These are phyloP conservation scores for Agrochola litura DNA, from an alignment of 2,888 invertebrate species.

Conservation along the genomic window DNA sequence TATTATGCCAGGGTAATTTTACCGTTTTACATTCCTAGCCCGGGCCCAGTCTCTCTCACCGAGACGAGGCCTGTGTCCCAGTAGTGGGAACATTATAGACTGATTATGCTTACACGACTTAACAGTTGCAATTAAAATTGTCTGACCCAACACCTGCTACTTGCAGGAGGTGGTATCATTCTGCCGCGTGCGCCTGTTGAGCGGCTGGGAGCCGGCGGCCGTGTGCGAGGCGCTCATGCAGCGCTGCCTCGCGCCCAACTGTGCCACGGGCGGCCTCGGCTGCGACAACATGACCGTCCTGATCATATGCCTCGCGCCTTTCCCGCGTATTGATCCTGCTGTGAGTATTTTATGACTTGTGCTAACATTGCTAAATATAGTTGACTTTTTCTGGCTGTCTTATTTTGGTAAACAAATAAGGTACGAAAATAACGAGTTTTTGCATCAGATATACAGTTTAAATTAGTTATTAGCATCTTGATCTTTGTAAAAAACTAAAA, in stretches of 20 bases:
- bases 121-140: background rate
- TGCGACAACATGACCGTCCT: constrained; percentile 99
- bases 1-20: too few species aligned
- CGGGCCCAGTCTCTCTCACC: too few species aligned
- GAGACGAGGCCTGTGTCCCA: too few species aligned
- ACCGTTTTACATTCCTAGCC: too few species aligned
- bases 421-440: background rate
- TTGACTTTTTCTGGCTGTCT: background rate
- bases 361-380: background rate
- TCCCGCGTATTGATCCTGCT: constrained; percentile 77
- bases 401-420: constrained; percentile 1
- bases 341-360: constrained; percentile 63
- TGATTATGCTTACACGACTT: too few species aligned
- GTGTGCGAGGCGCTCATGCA: constrained; percentile 99
- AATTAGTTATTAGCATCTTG: too few species aligned
- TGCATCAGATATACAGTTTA: too few species aligned
- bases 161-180: constrained; percentile 96
- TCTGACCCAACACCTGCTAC: background rate
- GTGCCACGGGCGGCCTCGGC: constrained; percentile 98
- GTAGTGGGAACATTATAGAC: too few species aligned
- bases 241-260: constrained; percentile 98
- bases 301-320: constrained; percentile 93
- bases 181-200: constrained; percentile 95
- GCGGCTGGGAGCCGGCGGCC: constrained; percentile 96
- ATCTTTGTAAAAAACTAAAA: too few species aligned